Evolutionary conservation across 2,888 invertebrate species (phyloP), one percentile per base, ranked within the genome.

Genomic region (Arrhopalites spinosus): DNA sequence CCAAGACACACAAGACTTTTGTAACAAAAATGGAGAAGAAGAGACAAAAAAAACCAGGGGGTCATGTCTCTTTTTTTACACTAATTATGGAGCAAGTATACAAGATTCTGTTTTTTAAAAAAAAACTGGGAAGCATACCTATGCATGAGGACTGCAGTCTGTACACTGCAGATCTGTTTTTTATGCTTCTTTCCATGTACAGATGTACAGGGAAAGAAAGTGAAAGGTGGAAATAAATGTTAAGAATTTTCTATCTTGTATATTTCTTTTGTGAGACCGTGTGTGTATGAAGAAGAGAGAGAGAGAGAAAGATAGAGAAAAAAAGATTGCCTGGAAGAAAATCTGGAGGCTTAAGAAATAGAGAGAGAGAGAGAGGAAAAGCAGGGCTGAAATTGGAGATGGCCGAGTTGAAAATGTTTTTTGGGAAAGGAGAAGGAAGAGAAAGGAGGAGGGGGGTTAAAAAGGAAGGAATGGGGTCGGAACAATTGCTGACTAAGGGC

Each of bases 321-420:
- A 20, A 15, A 47, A 73, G 64, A 66, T 20, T 20, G 36, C 25
- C 30, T 27, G 43, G 63, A 13, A 47, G 30, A 50, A 43, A 27
- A 69, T 69, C 8, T 36, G 45, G 15, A 68, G 68, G n/a, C n/a
- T 15, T 25, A 36, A 20, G 29, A 45, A 47, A 25, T 53, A 15
- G 56, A 17, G 59, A 71, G 56, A 59, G 25, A 25, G 7, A n/a
- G n/a, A n/a, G n/a, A n/a, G n/a, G n/a, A n/a, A n/a, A n/a, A n/a
- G n/a, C n/a, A n/a, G n/a, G 17, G 64, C 36, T 23, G 43, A 64
- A 64, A 67, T 67, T 25, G 64, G 43, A 47, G 64, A 64, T n/a
- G 23, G n/a, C 25, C 30, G 30, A 27, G 43, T 30, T 36, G 72
- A 36, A 20, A 50, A 17, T 20, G 20, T 20, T n/a, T n/a, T n/a